These are phyloP conservation scores for Sisyra nigra DNA, from an alignment of 2,888 invertebrate genomes.

Conservation along the genomic window DNA sequence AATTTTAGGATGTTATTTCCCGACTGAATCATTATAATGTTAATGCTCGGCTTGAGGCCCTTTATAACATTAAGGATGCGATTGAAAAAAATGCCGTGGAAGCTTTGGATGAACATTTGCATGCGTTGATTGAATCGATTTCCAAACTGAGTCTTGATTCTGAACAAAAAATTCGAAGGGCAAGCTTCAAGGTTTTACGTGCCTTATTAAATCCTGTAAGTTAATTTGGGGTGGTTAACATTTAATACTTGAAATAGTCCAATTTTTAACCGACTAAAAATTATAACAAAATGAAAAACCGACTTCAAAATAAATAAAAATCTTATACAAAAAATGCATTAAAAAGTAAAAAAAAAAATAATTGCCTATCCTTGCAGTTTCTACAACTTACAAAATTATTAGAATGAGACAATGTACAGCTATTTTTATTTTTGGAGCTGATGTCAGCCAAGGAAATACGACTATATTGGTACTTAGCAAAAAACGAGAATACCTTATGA, in stretches of 20 bases:
- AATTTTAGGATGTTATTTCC: conserved; percentile 42
- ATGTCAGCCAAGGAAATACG: no score
- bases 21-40: conserved; percentile 62
- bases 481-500: background rate
- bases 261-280: conserved; percentile 11
- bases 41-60: conserved; percentile 45
- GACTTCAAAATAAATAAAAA: background rate
- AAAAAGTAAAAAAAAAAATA: no score
- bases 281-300: no score
- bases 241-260: no score
- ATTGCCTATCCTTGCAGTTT: no score
- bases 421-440: no score
- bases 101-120: conserved; percentile 39
- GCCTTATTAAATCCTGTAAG: conserved; percentile 25
- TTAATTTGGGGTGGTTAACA: conserved; percentile 13
- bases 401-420: no score
- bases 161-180: conserved; percentile 43
- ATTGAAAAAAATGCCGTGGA: conserved; percentile 29
- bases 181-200: conserved; percentile 37
- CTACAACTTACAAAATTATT: no score
- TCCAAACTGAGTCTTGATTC: conserved; percentile 54
- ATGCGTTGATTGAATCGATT: conserved; percentile 49
- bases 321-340: no score
- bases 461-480: no score
- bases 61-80: conserved; percentile 41